Evolutionary conservation across 2,797 vertebrate species (phyloP), one percentile per base, ranked within the genome.

Genomic region (Danio aesculapii): DNA sequence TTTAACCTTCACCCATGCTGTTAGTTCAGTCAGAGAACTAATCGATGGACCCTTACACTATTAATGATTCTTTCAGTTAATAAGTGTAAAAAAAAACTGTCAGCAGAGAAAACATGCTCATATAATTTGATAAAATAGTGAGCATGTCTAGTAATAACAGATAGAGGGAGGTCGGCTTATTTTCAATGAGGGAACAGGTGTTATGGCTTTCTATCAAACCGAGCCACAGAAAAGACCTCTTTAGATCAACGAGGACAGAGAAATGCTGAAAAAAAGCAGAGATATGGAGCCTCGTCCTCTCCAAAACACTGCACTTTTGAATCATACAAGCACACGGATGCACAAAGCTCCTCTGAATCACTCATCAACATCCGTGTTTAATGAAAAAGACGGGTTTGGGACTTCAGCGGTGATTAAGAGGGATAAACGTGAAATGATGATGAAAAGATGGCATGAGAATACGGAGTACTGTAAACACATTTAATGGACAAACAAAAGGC

Each of bases 171-270:
- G 62, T 68, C 10, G 13, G 73, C 12, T 41, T 68, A 39, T 67
- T 84, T 61, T 53, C n/a, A 14, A 11, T 57, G 61, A 68, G 69
- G 77, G 87, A 90, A 88, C 86, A 91, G 91, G 89, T 91, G 88
- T 85, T 84, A 78, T 70, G 85, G 61, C 72, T 76, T 83, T 81
- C 41, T 62, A 73, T 81, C 81, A 83, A 77, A 73, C 63, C n/a
- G 79, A 90, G 30, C 86, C 79, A 82, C 67, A 83, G 70, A 85
- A 79, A 87, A 86, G 81, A 62, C 69, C 71, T 86, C 83, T 49
- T 80, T 86, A 88, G 58, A 68, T 64, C 46, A 63, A 74, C 10
- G 19, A 69, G 66, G 75, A 77, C 49, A 70, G 50, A 57, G 67
- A 70, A 62, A 63, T 61, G 61, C 30, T 30, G 30, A 30, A 30